These are phyloP conservation scores for Syritta pipiens DNA, from an alignment of 2,888 invertebrate genomes.

Conservation along the genomic window DNA sequence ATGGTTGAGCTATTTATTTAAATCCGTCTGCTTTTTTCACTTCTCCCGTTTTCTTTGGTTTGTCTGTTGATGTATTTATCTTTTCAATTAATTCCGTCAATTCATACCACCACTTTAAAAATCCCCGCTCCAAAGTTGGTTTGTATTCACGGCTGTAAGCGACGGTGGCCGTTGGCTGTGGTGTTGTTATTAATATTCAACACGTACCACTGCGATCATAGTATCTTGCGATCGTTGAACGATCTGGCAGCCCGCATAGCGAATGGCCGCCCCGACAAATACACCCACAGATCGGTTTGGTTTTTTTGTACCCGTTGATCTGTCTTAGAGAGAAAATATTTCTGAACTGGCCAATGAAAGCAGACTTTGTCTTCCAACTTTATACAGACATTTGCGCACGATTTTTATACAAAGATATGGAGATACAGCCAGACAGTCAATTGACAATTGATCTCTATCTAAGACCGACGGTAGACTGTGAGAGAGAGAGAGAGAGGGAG, in stretches of 20 bases:
- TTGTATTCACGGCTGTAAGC: constrained; percentile 5
- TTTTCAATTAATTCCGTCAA: constrained; percentile 69
- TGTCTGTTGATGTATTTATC: constrained; percentile 66
- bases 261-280: constrained; percentile 64
- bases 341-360: constrained; percentile 40
- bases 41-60: constrained; percentile 21
- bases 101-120: constrained; percentile 59
- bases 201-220: constrained; percentile 57
- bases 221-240: constrained; percentile 37
- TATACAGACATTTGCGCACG: not conserved
- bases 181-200: constrained; percentile 64
- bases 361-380: not conserved
- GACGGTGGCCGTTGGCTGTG: constrained; percentile 57
- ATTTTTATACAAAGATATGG: too few relatives aligned
- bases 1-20: constrained; percentile 62
- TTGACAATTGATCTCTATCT: not conserved
- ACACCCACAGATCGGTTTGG: constrained; percentile 47
- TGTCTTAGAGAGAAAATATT: constrained; percentile 28
- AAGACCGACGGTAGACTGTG: too few relatives aligned
- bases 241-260: constrained; percentile 44
- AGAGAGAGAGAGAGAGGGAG: not conserved
- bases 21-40: constrained; percentile 12
- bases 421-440: not conserved
- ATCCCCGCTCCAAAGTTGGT: constrained; percentile 57
- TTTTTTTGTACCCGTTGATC: not conserved